Evolutionary conservation across 1,140 invertebrate species (phyloP).

Genomic region (Drosophila ficusphila): DNA sequence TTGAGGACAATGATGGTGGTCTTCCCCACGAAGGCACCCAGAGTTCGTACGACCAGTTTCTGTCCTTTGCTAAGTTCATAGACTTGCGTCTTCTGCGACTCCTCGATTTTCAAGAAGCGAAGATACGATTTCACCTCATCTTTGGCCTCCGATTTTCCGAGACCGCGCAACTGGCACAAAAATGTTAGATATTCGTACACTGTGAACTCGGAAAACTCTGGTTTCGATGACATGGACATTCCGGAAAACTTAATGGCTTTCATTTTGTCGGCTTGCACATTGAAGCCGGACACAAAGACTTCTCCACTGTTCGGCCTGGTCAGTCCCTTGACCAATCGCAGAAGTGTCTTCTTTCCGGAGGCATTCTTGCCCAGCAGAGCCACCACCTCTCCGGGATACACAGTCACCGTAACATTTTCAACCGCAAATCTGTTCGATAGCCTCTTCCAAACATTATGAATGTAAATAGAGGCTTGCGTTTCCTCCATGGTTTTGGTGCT

Average conservation of each 20-base stretch:
- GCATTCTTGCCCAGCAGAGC: slow-evolving; percentile 51
- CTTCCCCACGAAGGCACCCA: slow-evolving; percentile 52
- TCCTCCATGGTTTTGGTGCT: background rate
- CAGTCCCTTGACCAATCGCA: slow-evolving; percentile 36
- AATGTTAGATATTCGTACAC: slow-evolving; percentile 51
- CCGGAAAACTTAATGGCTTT: slow-evolving; percentile 5
- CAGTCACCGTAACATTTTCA: slow-evolving; percentile 14
- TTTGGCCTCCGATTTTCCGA: background rate
- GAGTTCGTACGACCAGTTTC: slow-evolving; percentile 18
- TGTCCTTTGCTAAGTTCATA: slow-evolving; percentile 23
- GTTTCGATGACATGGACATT: background rate
- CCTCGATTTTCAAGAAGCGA: slow-evolving; percentile 4
- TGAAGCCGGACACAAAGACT: slow-evolving; percentile 15
- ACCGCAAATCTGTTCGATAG: slow-evolving; percentile 22
- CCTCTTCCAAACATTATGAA: slow-evolving; percentile 41
- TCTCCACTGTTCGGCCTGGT: slow-evolving; percentile 8
- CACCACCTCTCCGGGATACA: slow-evolving; percentile 43
- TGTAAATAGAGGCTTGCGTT: slow-evolving; percentile 4
- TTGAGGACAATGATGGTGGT: slow-evolving; percentile 41
- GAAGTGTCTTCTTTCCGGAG: slow-evolving; percentile 44
- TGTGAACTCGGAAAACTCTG: slow-evolving; percentile 26
- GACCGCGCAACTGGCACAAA: slow-evolving; percentile 41
- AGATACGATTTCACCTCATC: slow-evolving; percentile 17
- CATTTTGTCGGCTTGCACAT: background rate
- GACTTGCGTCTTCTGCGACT: background rate